Percentiles rank a stretch among this genome's conserved stretches.
These are phyloP conservation scores for Patella caerulea DNA, from an alignment of 2,888 invertebrate genomes.

Conservation along the genomic window DNA sequence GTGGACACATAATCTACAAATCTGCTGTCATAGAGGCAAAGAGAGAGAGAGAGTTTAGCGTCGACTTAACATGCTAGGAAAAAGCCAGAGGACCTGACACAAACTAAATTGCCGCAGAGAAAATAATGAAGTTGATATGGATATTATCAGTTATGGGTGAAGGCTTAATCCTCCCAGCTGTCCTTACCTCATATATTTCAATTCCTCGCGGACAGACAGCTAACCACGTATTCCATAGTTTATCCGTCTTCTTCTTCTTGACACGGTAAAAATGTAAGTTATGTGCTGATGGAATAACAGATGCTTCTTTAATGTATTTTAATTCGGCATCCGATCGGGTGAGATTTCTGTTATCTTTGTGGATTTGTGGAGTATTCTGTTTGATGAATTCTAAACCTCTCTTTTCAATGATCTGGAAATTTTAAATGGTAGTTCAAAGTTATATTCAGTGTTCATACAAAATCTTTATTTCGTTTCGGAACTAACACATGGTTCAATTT, in stretches of 20 bases:
- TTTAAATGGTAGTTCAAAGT: background rate
- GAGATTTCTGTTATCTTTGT: constrained; percentile 85
- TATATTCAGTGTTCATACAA: background rate
- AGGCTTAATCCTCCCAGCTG: background rate
- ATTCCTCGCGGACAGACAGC: constrained; percentile 94
- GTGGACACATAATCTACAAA: too few relatives aligned
- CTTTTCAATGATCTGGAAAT: constrained; percentile 73
- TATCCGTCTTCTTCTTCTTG: constrained; percentile 76
- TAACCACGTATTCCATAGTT: constrained; percentile 79
- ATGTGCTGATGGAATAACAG: constrained; percentile 83
- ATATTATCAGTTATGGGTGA: too few relatives aligned
- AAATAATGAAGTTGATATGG: too few relatives aligned
- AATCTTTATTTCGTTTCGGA: background rate
- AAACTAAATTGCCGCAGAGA: too few relatives aligned
- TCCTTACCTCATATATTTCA: constrained; percentile 81
- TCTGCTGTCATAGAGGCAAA: too few relatives aligned
- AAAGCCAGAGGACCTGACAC: too few relatives aligned
- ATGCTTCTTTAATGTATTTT: constrained; percentile 91
- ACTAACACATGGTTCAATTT: too few relatives aligned
- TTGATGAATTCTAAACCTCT: constrained; percentile 74
- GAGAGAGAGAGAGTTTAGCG: too few relatives aligned
- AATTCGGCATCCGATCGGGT: constrained; percentile 86
- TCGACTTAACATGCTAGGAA: too few relatives aligned
- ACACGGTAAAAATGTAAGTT: constrained; percentile 92
- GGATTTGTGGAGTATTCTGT: constrained; percentile 81